Evolutionary conservation across 2,113 vertebrate genomes (phyloP).

Genomic region (Oostethus manadensis): DNA sequence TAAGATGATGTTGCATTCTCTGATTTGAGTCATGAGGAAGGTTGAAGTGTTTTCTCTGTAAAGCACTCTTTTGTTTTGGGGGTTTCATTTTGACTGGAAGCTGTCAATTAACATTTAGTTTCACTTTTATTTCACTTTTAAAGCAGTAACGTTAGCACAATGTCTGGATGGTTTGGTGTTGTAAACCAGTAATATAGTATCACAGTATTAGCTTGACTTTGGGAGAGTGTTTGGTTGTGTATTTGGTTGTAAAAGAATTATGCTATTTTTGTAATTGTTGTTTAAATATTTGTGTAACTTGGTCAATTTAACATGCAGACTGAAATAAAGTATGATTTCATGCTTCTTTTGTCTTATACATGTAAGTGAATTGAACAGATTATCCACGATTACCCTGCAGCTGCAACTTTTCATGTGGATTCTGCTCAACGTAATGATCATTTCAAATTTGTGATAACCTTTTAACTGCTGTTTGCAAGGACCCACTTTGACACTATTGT

Average conservation of each 20-base stretch:
- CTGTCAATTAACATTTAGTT: constrained; percentile 53
- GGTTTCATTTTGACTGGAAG: constrained; percentile 28
- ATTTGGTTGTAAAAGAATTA: constrained; percentile 68
- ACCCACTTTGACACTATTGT: not conserved
- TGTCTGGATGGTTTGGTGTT: constrained; percentile 45
- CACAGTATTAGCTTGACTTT: constrained; percentile 59
- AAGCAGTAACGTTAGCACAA: constrained; percentile 11
- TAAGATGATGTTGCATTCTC: too few relatives aligned
- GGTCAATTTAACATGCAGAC: constrained; percentile 60
- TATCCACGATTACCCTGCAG: not conserved
- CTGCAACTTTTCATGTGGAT: too few relatives aligned
- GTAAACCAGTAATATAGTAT: constrained; percentile 38
- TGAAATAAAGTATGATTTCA: constrained; percentile 45
- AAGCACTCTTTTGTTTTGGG: constrained; percentile 1
- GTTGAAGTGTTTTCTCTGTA: not conserved
- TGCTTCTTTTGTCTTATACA: constrained; percentile 28
- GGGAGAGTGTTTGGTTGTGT: constrained; percentile 55
- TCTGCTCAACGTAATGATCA: too few relatives aligned
- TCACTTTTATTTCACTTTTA: constrained; percentile 54
- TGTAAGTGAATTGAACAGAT: constrained; percentile 10
- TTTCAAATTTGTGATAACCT: too few relatives aligned
- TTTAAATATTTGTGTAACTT: constrained; percentile 54
- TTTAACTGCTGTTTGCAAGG: too few relatives aligned
- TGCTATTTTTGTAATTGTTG: constrained; percentile 73
- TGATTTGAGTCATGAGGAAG: too few relatives aligned